These are phyloP conservation scores for Metellina segmentata DNA, from an alignment of 2,888 invertebrate species.

Conservation along the genomic window DNA sequence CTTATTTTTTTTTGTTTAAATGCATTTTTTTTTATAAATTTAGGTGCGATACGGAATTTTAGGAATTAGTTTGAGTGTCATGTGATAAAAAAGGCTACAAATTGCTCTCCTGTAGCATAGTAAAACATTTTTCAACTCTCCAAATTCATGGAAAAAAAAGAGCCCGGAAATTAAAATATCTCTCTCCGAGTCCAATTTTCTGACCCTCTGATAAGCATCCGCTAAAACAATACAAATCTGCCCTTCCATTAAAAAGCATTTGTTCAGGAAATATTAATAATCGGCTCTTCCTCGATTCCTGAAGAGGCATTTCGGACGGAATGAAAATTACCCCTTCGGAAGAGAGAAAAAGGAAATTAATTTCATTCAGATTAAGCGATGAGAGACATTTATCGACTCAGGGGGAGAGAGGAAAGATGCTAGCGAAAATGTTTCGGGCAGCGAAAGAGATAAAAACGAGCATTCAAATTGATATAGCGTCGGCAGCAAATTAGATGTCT, in stretches of 20 bases:
- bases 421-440: background rate
- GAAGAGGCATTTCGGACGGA: background rate
- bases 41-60: too few relatives aligned
- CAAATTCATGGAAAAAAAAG: too few relatives aligned
- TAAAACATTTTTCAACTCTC: too few relatives aligned
- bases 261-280: slow-evolving; percentile 13
- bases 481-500: background rate
- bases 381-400: slow-evolving; percentile 18
- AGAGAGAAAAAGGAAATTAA: slow-evolving; percentile 30
- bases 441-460: background rate
- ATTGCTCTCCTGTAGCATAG: too few relatives aligned
- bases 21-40: too few relatives aligned
- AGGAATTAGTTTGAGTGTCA: too few relatives aligned
- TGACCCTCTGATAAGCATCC: background rate
- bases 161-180: too few relatives aligned
- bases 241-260: background rate
- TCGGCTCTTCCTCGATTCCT: background rate
- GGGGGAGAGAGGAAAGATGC: background rate
- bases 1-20: too few relatives aligned
- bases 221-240: background rate
- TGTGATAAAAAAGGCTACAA: too few relatives aligned
- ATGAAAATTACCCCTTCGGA: slow-evolving; percentile 12
- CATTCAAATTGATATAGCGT: background rate
- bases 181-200: too few relatives aligned
- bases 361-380: slow-evolving; percentile 47